Conservation (phyloP, 2,797 vertebrate genomes). For the Schizothorax lantsangensis region DNA sequence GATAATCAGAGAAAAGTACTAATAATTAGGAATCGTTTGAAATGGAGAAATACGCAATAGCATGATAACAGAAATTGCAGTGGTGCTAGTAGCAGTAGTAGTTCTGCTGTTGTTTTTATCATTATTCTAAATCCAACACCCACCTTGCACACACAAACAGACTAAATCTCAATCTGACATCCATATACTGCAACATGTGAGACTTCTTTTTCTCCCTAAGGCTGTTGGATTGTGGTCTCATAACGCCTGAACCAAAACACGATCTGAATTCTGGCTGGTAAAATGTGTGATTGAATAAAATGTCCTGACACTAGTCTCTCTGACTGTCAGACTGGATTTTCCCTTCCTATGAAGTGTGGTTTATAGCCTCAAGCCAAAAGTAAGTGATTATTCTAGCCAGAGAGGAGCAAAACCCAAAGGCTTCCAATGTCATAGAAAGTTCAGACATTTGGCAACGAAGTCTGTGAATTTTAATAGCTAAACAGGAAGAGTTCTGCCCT, state of each 20-base stretch:
- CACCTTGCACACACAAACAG: background rate
- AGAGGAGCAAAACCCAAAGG: slow-evolving; percentile 44
- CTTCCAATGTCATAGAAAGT: slow-evolving; percentile 47
- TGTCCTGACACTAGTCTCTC: slow-evolving; percentile 30
- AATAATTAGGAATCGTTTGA: background rate
- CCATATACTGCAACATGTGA: slow-evolving; percentile 2
- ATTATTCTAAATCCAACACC: slow-evolving; percentile 12
- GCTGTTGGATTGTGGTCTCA: slow-evolving; percentile 8
- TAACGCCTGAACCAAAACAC: slow-evolving; percentile 36
- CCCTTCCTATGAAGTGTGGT: slow-evolving; percentile 37
- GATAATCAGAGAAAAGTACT: background rate
- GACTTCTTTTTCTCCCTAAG: slow-evolving; percentile 13
- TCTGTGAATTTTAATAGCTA: slow-evolving; percentile 45
- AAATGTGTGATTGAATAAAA: slow-evolving; percentile 49
- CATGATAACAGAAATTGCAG: background rate
- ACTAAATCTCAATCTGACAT: slow-evolving; percentile 25
- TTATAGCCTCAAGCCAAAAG: slow-evolving; percentile 38
- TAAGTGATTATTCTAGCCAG: slow-evolving; percentile 47
- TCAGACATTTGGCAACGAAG: slow-evolving; percentile 50
- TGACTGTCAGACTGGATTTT: slow-evolving; percentile 42
- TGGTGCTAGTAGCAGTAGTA: background rate
- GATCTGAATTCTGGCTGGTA: slow-evolving; percentile 40
- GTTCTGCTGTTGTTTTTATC: slow-evolving; percentile 5
- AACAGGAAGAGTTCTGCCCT: slow-evolving; percentile 29
- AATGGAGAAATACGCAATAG: background rate